Conservation (phyloP, 2,797 vertebrate species). For the Valencia hispanica region DNA sequence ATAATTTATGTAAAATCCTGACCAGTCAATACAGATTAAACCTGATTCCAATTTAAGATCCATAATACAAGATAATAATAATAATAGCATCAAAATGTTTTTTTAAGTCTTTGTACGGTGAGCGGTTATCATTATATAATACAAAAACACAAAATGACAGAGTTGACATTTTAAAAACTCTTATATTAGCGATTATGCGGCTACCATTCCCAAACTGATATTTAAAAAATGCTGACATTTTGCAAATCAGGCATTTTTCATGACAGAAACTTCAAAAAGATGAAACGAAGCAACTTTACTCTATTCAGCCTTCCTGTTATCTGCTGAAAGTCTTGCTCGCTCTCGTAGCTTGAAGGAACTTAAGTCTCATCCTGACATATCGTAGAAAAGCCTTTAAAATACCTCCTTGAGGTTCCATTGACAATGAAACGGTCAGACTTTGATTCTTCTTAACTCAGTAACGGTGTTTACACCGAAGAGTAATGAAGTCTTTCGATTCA, state of each 20-base stretch:
- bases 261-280: background rate
- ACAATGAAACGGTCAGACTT: background rate
- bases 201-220: background rate
- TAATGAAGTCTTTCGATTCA: background rate
- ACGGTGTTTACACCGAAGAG: background rate
- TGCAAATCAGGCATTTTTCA: background rate
- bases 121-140: background rate
- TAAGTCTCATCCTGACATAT: background rate
- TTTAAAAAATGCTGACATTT: background rate
- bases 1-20: background rate
- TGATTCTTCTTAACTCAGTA: background rate
- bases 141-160: background rate
- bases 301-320: background rate
- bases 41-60: background rate
- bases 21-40: background rate
- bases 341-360: background rate
- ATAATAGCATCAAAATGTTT: background rate
- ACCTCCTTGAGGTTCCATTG: background rate
- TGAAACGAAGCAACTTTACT: background rate
- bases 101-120: background rate
- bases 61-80: background rate
- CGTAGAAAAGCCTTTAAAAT: background rate
- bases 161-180: too few species aligned
- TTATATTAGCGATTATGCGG: background rate
- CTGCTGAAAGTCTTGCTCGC: background rate